These are phyloP conservation scores for Etheostoma nigrum DNA, from an alignment of 2,797 vertebrate species.

Conservation along the genomic window DNA sequence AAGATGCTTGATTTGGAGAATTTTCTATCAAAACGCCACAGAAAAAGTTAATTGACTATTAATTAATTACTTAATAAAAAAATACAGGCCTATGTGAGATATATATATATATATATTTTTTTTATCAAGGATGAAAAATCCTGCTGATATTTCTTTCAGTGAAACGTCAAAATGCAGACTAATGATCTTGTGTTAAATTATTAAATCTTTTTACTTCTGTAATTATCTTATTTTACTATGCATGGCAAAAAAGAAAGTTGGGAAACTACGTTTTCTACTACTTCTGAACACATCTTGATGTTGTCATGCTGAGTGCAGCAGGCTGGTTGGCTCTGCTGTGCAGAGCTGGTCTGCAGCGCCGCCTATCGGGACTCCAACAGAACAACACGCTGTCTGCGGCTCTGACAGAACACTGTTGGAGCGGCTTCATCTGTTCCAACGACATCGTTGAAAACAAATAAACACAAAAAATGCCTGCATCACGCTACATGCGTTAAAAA, in stretches of 20 bases:
- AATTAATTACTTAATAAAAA: conserved; percentile 4
- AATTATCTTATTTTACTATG: neutral
- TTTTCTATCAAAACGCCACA: neutral
- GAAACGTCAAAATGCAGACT: neutral
- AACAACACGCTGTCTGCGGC: conserved; percentile 44
- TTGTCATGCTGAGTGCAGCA: conserved; percentile 18
- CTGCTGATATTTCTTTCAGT: neutral
- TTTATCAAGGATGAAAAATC: neutral
- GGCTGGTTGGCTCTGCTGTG: neutral
- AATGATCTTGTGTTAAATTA: neutral
- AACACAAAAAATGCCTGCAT: neutral
- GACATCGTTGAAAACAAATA: neutral
- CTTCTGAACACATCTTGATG: no score
- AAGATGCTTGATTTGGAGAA: neutral
- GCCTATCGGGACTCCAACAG: conserved; percentile 51
- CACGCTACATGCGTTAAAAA: neutral
- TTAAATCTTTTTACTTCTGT: neutral
- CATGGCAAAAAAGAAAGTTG: neutral
- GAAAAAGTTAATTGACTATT: neutral
- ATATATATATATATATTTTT: no score
- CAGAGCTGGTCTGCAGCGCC: conserved; percentile 74
- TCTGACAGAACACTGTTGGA: conserved; percentile 1
- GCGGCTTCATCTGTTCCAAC: neutral
- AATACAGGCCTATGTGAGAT: no score
- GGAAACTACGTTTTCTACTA: no score